phyloP scores from a whole-genome alignment of 2,888 invertebrate genomes.

The Microdon myrmicae region DNA sequence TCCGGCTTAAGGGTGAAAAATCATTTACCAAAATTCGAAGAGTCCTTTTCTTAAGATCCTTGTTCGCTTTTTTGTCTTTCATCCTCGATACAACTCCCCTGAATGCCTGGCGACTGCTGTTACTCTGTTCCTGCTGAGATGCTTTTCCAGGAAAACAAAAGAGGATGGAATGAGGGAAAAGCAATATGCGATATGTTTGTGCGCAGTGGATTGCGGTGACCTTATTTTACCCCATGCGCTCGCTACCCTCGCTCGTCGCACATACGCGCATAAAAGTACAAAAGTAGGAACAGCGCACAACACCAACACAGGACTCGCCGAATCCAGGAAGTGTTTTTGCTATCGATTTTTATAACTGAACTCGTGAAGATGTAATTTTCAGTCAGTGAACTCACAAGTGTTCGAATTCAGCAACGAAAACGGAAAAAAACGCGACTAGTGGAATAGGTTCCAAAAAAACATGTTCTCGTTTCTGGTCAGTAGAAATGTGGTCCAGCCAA shows the following conservation, averaged over 20 bases:
- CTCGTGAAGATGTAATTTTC: slow-evolving; percentile 24
- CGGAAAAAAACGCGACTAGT: too few relatives aligned
- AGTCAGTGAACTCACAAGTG: slow-evolving; percentile 39
- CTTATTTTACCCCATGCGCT: slow-evolving; percentile 34
- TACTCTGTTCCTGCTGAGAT: slow-evolving; percentile 3
- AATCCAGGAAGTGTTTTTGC: slow-evolving; percentile 30
- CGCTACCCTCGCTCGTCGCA: slow-evolving; percentile 20
- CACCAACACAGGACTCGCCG: slow-evolving; percentile 1
- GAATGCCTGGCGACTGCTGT: slow-evolving; percentile 4
- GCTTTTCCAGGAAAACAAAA: slow-evolving; percentile 2
- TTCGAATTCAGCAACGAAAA: too few relatives aligned
- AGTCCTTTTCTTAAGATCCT: slow-evolving; percentile 1
- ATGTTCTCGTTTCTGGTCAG: too few relatives aligned
- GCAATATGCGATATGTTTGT: slow-evolving; percentile 38
- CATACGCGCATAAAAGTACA: neutral
- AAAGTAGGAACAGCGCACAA: neutral
- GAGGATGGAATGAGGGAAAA: slow-evolving; percentile 8
- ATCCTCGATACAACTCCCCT: slow-evolving; percentile 17
- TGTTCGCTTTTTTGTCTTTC: slow-evolving; percentile 1
- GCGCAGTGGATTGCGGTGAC: slow-evolving; percentile 42
- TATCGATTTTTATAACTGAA: slow-evolving; percentile 33
- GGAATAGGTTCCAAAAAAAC: too few relatives aligned
- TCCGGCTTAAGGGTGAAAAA: slow-evolving; percentile 31
- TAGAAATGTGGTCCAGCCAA: too few relatives aligned
- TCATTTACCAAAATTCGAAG: slow-evolving; percentile 34